Evolutionary conservation across 2,113 vertebrate species (phyloP), one percentile per base, ranked within the genome.

Genomic region (Asarcornis scutulata): DNA sequence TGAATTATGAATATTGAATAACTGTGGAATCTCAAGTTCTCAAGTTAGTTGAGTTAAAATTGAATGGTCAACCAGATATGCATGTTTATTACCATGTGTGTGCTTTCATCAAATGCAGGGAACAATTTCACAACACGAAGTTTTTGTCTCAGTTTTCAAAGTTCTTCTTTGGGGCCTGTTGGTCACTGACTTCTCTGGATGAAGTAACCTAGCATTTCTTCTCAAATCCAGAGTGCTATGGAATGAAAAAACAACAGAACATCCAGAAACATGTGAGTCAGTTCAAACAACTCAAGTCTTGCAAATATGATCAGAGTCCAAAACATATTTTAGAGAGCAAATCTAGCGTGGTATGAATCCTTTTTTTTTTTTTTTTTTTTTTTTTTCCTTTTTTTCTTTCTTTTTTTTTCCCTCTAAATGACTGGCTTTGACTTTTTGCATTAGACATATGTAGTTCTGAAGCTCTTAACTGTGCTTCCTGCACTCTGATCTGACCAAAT

Each of bases 11-110:
- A 23, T 38, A 29, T 7, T 31, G 2, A 27, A 64, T 31, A 68
- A 29, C 6, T 11, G 83, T 63, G 20, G 83, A 64, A 7, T 36
- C 36, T 36, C 36, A 36, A 36, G 38, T 38, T 38, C 13, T 50
- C 11, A 79, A 1, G 64, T 46, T 17, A 38, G 4, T 42, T 83
- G 12, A 66, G 7, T 32, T 56, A 63, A 63, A 58, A 9, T 42
- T 82, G 52, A 53, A 46, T 7, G 4, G 8, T 32, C 21, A 25
- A 38, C 29, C 3, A 60, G 69, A n/a, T 3, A 0, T 25, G 2
- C 5, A 12, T 0, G 0, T 73, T 59, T 83, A 29, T 58, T 83
- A 58, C 10, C 2, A 3, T 29, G 6, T 5, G 3, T 38, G 0
- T 31, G 38, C 44, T 15, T 53, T 88, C 7, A 36, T 23, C 1